These are phyloP conservation scores for Thunnus albacares DNA, from an alignment of 2,797 vertebrate genomes.

Conservation along the genomic window DNA sequence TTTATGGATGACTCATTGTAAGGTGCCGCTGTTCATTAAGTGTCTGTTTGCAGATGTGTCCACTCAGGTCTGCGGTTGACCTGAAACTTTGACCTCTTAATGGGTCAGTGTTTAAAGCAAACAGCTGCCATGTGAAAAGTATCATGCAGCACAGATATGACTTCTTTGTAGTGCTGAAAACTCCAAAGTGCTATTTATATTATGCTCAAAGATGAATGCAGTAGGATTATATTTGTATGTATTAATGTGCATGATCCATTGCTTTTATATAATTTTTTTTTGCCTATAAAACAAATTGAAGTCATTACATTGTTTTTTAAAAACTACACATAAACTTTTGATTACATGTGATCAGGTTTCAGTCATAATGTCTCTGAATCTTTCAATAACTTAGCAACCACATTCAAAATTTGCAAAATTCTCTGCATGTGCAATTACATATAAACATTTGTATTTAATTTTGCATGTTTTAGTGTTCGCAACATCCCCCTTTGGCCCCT, in stretches of 20 bases:
- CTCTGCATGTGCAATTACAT: not conserved
- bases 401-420: not conserved
- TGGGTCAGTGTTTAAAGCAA: constrained; percentile 23
- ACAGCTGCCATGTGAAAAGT: constrained; percentile 10
- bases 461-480: not conserved
- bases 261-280: not conserved
- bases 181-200: not conserved
- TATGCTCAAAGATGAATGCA: not conserved
- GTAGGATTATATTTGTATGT: not conserved
- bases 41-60: not conserved
- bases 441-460: not conserved
- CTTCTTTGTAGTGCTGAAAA: not conserved
- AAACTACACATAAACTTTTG: not conserved
- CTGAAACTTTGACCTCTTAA: constrained; percentile 7
- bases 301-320: not conserved
- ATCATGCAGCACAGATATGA: not conserved
- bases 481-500: not conserved
- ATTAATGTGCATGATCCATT: not conserved
- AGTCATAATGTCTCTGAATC: not conserved
- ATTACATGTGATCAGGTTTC: not conserved
- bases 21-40: not conserved
- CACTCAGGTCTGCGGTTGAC: constrained; percentile 2
- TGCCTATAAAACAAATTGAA: not conserved
- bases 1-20: constrained; percentile 20
- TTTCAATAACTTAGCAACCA: not conserved